Evolutionary conservation across 2,888 invertebrate species (phyloP), one percentile per base, ranked within the genome.

Genomic region (Xanthorhoe spadicearia): DNA sequence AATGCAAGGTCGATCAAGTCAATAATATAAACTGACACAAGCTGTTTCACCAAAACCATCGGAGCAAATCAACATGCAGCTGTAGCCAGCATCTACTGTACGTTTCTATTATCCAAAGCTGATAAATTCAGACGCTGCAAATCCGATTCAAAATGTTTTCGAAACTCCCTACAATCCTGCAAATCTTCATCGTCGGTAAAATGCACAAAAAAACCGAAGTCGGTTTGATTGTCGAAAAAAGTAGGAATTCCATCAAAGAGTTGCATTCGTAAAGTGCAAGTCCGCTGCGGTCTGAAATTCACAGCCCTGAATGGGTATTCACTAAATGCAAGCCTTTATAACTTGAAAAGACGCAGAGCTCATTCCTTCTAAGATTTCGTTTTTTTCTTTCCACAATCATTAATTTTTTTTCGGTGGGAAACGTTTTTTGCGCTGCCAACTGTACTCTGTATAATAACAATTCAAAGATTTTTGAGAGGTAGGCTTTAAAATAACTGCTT

Each of bases 251-350:
- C 84, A 85, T 89, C 86, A 88, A 90, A 89, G 85, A 86, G 87
- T 86, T 87, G 88, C 90, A 89, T 87, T 87, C 84, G 86, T 84
- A 83, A 89, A 89, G 88, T 88, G 88, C 87, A 83, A 83, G 79
- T 82, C 79, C 79, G 78, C 79, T 80, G 82, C 83, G 88, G 87
- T 87, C 83, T 87, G 89, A 88, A 88, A 88, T 87, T 82, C 76
- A 84, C 84, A 82, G 79, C 83, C 84, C 84, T 88, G 91, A 92
- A 92, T 88, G 83, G 81, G 88, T 86, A 92, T 93, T 93, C 92
- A 92, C 89, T 89, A 92, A 92, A 88, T 88, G 86, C 87, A 83
- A 80, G 84, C 83, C 86, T 90, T 89, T 88, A 88, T 87, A 86
- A 85, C 86, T 87, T 77, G 84, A 83, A 89, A 90, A 90, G 90